Evolutionary conservation across 2,888 invertebrate genomes (phyloP), one percentile per base, ranked within the genome.

Genomic region (Hirtodrosophila alboralis): DNA sequence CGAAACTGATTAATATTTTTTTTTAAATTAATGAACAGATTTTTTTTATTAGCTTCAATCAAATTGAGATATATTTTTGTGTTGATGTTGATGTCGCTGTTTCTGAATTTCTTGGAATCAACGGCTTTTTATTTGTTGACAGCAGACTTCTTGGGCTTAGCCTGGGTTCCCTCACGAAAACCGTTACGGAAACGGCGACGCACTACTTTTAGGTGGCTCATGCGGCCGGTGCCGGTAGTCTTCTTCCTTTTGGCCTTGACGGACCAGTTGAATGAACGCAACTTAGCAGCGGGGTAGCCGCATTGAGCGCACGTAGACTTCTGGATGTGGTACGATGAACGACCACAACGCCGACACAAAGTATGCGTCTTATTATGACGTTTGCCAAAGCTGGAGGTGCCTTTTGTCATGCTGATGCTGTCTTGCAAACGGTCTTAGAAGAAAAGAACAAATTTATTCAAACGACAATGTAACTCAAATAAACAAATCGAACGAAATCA

Each of bases 361-460:
- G 99, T 99, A 93, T 99, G 99, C 89, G 99, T 99, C 96, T 99
- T 99, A 92, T 98, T 99, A 89, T 98, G 97, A 91, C 99, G 96
- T 93, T 99, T 99, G 94, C 99, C 99, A 95, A 99, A 99, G 92
- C 98, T 98, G 88, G 98, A 98, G 81, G 99, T 99, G 93, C 99
- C 99, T 93, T 99, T 99, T 93, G 99, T 99, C 98, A 18, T 18
- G n/a, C n/a, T n/a, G n/a, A n/a, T n/a, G n/a, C n/a, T n/a, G n/a
- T n/a, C n/a, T n/a, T n/a, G n/a, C n/a, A n/a, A n/a, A n/a, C n/a
- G n/a, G n/a, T n/a, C n/a, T n/a, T n/a, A n/a, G n/a, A n/a, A n/a
- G n/a, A n/a, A n/a, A n/a, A n/a, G n/a, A n/a, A n/a, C n/a, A n/a
- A n/a, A n/a, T n/a, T n/a, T n/a, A n/a, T n/a, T n/a, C 18, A 18